Percentiles rank a stretch among this genome's conserved stretches.
phyloP scores from a whole-genome alignment of 2,888 invertebrate species.

The Synergus itoensis region DNA sequence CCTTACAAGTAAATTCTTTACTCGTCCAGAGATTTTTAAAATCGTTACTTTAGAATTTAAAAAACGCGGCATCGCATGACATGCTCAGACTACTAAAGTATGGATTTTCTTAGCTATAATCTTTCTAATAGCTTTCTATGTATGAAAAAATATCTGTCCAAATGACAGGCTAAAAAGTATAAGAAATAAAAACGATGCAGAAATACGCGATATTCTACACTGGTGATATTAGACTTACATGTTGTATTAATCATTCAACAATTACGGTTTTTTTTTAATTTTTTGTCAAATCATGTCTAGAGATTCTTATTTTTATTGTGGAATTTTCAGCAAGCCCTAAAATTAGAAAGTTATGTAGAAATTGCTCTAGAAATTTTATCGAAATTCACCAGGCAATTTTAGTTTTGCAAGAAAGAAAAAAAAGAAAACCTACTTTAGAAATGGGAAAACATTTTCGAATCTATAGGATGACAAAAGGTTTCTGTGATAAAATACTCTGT shows the following conservation, averaged over 20 bases:
- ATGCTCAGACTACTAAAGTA: slow-evolving; percentile 20
- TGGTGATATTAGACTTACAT: slow-evolving; percentile 33
- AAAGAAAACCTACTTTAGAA: slow-evolving; percentile 6
- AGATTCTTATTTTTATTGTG: background rate
- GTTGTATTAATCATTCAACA: slow-evolving; percentile 21
- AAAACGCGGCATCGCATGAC: background rate
- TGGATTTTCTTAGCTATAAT: slow-evolving; percentile 18
- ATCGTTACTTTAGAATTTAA: background rate
- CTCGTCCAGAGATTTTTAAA: background rate
- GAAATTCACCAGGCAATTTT: slow-evolving; percentile 10
- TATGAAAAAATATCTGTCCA: slow-evolving; percentile 14
- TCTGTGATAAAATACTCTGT: slow-evolving; percentile 35
- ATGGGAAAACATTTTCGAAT: slow-evolving; percentile 23
- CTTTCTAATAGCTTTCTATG: slow-evolving; percentile 33
- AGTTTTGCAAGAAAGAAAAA: background rate
- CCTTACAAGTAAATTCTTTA: background rate
- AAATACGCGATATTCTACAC: slow-evolving; percentile 4
- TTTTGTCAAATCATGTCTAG: background rate
- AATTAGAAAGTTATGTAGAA: background rate
- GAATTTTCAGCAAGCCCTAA: background rate
- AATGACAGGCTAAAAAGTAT: slow-evolving; percentile 2
- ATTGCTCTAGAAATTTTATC: slow-evolving; percentile 10
- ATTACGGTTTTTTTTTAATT: slow-evolving; percentile 2
- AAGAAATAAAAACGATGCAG: background rate
- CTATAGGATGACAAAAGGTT: slow-evolving; percentile 1